Evolutionary conservation across 2,888 invertebrate genomes (phyloP), one percentile per base, ranked within the genome.

Genomic region (Cerceris rybyensis): DNA sequence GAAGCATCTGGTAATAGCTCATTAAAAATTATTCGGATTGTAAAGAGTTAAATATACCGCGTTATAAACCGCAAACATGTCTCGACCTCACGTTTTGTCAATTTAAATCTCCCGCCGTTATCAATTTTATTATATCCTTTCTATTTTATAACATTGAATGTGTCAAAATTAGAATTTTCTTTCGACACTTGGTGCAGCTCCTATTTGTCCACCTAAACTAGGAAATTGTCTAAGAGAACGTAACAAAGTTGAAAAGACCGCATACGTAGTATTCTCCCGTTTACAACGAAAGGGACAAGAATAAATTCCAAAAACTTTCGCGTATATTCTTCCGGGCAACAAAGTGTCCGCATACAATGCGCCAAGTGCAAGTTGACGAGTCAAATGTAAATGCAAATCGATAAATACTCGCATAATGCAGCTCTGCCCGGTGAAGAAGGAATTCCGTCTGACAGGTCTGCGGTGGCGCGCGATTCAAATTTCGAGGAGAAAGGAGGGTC

Each of bases 341-440:
- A 6, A n/a, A 11, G 50, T 50, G 13, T 6, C n/a, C 50, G 50
- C 50, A 17, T 67, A 49, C 65, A 41, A 2, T 6, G 63, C 39
- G 46, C 63, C 16, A 17, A 42, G 59, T 42, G n/a, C 60, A 14
- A 41, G 16, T 54, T 52, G 17, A 69, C 74, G 70, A 43, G 79
- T 77, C 79, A 80, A 84, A 83, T 83, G 72, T 77, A 84, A 83
- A 83, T 83, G 84, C 84, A 83, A 83, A 84, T 83, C 68, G 67
- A 60, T 67, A 77, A 81, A 71, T 77, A 80, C 73, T 68, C 81
- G 81, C 81, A 73, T 81, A 81, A 70, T 70, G 74, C 71, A 70
- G 55, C 79, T 71, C 82, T 75, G 70, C 70, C 72, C 66, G 69
- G 72, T 28, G 71, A 67, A 28, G 50, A 61, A 66, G 55, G 43